Evolutionary conservation across 1,140 invertebrate species (phyloP).

Genomic region (Xylocopa sonorina): DNA sequence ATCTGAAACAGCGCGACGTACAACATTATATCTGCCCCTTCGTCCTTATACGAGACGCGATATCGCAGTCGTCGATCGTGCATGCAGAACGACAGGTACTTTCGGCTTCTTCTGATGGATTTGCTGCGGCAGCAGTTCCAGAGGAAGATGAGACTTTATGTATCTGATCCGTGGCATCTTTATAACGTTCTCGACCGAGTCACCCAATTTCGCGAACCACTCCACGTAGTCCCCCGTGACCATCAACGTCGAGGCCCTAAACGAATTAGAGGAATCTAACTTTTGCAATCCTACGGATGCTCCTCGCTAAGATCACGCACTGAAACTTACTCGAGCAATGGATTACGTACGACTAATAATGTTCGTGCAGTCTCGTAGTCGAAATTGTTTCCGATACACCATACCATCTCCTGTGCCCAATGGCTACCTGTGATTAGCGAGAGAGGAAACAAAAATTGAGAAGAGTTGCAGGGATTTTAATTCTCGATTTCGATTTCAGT

Average conservation of each 20-base stretch:
- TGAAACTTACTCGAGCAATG: conserved; percentile 83
- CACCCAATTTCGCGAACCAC: conserved; percentile 80
- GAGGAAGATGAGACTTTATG: conserved; percentile 91
- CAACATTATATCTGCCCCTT: too few species aligned
- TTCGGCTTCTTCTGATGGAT: conserved; percentile 88
- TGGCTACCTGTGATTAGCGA: conserved; percentile 87
- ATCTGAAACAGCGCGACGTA: too few species aligned
- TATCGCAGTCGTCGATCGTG: too few species aligned
- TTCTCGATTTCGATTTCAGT: background rate
- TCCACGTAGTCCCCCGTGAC: conserved; percentile 78
- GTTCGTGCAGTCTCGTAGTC: conserved; percentile 89
- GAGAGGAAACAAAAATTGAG: background rate
- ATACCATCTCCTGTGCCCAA: conserved; percentile 94
- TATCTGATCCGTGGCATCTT: conserved; percentile 87
- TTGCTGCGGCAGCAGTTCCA: conserved; percentile 86
- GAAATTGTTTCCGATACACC: conserved; percentile 90
- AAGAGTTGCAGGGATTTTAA: background rate
- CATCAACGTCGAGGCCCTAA: conserved; percentile 80
- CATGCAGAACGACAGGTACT: conserved; percentile 74
- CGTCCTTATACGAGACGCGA: too few species aligned
- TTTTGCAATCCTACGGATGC: background rate
- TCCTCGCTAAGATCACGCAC: background rate
- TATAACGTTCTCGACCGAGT: conserved; percentile 87
- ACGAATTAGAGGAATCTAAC: conserved; percentile 15
- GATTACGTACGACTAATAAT: conserved; percentile 84